phyloP scores from a whole-genome alignment of 2,888 invertebrate genomes.

The Meteorus colon region DNA sequence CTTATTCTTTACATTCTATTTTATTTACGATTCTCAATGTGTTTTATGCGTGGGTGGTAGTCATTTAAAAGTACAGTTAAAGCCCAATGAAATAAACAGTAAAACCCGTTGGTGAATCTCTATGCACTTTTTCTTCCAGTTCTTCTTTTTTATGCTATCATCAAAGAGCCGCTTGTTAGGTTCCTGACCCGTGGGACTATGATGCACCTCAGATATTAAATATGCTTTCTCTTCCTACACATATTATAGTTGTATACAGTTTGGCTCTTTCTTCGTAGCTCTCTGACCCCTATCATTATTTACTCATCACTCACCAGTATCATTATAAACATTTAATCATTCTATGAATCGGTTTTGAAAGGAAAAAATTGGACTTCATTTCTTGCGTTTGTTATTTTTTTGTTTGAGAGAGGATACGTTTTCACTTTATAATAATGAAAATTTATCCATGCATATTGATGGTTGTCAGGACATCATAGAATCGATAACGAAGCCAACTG shows the following conservation, averaged over 20 bases:
- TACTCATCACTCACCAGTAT: background rate
- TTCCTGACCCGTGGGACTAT: constrained; percentile 9
- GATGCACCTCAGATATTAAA: background rate
- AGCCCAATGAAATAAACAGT: background rate
- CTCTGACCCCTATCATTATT: background rate
- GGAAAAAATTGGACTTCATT: background rate
- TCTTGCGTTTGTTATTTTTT: background rate
- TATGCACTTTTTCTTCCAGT: background rate
- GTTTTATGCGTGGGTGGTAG: no score
- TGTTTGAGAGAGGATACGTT: background rate
- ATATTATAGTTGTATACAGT: background rate
- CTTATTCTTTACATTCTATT: no score
- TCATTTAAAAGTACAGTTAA: no score
- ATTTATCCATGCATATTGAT: background rate
- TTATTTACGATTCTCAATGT: no score
- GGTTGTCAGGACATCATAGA: background rate
- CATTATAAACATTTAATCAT: background rate
- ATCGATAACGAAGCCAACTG: constrained; percentile 46
- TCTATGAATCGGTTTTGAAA: background rate
- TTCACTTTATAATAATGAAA: constrained; percentile 2
- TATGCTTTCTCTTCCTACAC: constrained; percentile 10
- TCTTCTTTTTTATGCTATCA: background rate
- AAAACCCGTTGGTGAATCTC: background rate
- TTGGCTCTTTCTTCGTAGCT: background rate
- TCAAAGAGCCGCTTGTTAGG: constrained; percentile 2